These are phyloP conservation scores for Alentia gelatinosa DNA, from an alignment of 2,888 invertebrate species.

Conservation along the genomic window DNA sequence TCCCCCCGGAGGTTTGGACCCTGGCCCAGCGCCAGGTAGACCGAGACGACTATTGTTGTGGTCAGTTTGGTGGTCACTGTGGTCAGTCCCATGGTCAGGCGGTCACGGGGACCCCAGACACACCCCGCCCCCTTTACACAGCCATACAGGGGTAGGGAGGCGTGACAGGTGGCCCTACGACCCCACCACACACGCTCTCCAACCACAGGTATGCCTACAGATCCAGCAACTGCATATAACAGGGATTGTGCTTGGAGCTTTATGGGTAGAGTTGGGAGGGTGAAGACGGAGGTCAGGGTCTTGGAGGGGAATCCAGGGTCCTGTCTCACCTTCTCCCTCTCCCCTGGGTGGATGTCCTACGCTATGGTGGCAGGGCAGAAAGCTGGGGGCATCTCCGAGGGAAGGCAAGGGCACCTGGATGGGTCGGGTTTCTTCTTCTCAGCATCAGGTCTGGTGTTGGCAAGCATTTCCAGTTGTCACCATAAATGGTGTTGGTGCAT, in stretches of 20 bases:
- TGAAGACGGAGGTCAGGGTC: too few relatives aligned
- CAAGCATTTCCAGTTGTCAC: not conserved
- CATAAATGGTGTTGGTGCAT: not conserved
- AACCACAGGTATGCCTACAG: too few relatives aligned
- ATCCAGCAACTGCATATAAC: too few relatives aligned
- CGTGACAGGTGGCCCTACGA: not conserved
- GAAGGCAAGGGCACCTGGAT: not conserved
- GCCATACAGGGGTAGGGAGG: not conserved
- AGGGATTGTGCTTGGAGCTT: too few relatives aligned
- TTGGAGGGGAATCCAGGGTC: not conserved
- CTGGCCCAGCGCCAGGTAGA: not conserved
- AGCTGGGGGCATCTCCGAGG: not conserved
- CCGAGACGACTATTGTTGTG: not conserved
- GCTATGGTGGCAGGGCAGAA: not conserved
- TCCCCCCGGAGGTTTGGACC: too few relatives aligned
- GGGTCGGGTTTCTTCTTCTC: not conserved
- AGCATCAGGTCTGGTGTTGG: not conserved
- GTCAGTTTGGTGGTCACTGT: conserved; percentile 14
- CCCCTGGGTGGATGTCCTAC: not conserved
- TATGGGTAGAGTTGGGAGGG: too few relatives aligned
- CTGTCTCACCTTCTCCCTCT: not conserved
- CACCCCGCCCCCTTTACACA: not conserved
- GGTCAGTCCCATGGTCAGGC: too few relatives aligned
- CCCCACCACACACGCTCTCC: not conserved
- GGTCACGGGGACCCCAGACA: too few relatives aligned